A percentile compares a stretch with the other conserved stretches of the same genome.
These are phyloP conservation scores for Rhagologus leucostigma DNA, from an alignment of 2,113 vertebrate species.

Conservation along the genomic window DNA sequence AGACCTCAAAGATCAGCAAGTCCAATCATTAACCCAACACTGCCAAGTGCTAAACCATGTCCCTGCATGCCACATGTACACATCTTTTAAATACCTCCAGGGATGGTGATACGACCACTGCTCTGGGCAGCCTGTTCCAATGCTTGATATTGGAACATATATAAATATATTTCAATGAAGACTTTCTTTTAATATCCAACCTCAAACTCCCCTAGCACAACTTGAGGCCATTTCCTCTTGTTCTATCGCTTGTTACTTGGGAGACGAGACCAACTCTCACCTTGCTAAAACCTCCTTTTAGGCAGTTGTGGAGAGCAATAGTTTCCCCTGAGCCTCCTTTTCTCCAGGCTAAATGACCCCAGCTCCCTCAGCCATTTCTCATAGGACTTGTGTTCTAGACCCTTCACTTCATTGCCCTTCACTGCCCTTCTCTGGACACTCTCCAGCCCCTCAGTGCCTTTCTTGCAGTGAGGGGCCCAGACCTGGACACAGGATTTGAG, in stretches of 20 bases:
- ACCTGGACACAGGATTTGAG: not conserved
- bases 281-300: not conserved
- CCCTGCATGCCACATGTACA: not conserved
- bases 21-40: not conserved
- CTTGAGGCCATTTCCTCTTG: not conserved
- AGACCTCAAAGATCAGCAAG: not conserved
- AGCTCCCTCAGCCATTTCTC: not conserved
- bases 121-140: not conserved
- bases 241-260: rapidly evolving
- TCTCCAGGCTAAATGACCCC: not conserved
- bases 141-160: no score
- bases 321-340: not conserved
- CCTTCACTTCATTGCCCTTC: not conserved
- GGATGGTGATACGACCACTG: not conserved
- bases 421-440: rapidly evolving
- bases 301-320: not conserved
- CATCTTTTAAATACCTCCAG: not conserved
- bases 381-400: not conserved
- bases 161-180: not conserved
- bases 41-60: not conserved
- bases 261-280: not conserved
- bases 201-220: not conserved
- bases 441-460: not conserved
- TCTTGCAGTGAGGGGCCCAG: not conserved
- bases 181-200: not conserved